Percentiles rank a stretch among this genome's conserved stretches.
Conservation (phyloP, 2,797 vertebrate genomes). For the Fistularia tabacaria region DNA sequence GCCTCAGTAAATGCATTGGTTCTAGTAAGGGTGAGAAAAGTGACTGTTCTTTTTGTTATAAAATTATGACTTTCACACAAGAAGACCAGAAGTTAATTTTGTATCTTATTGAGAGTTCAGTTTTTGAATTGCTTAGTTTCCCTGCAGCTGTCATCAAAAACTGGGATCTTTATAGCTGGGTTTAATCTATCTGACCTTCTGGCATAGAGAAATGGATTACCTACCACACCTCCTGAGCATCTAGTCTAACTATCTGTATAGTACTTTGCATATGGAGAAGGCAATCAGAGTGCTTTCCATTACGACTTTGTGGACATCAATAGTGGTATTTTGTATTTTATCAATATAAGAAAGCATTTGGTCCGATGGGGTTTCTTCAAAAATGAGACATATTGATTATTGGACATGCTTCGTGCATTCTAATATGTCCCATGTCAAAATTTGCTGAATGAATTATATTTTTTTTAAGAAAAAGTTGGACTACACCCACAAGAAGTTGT, state of each 20-base stretch:
- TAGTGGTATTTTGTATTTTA: slow-evolving; percentile 41
- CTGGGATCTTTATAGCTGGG: slow-evolving; percentile 68
- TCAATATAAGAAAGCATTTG: slow-evolving; percentile 16
- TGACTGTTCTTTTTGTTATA: slow-evolving; percentile 17
- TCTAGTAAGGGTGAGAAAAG: not conserved
- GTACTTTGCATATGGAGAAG: slow-evolving; percentile 58
- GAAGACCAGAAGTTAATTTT: slow-evolving; percentile 70
- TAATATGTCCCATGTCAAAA: slow-evolving; percentile 1
- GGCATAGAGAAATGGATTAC: slow-evolving; percentile 68
- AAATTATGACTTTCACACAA: slow-evolving; percentile 64
- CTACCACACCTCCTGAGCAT: slow-evolving; percentile 51
- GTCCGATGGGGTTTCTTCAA: slow-evolving; percentile 24
- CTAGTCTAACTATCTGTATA: slow-evolving; percentile 45
- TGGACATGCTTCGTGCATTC: slow-evolving; percentile 9
- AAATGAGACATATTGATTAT: slow-evolving; percentile 40
- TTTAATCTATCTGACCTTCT: slow-evolving; percentile 77
- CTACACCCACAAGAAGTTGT: no score
- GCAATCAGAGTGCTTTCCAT: slow-evolving; percentile 39
- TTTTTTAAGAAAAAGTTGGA: no score
- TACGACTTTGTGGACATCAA: slow-evolving; percentile 40
- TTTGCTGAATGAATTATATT: no score
- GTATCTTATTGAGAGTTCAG: slow-evolving; percentile 70
- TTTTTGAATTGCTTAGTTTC: slow-evolving; percentile 58
- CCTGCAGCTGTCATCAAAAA: slow-evolving; percentile 70
- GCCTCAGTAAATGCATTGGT: not conserved